These are phyloP conservation scores for Eupithecia abbreviata DNA, from an alignment of 2,888 invertebrate genomes.

Conservation along the genomic window DNA sequence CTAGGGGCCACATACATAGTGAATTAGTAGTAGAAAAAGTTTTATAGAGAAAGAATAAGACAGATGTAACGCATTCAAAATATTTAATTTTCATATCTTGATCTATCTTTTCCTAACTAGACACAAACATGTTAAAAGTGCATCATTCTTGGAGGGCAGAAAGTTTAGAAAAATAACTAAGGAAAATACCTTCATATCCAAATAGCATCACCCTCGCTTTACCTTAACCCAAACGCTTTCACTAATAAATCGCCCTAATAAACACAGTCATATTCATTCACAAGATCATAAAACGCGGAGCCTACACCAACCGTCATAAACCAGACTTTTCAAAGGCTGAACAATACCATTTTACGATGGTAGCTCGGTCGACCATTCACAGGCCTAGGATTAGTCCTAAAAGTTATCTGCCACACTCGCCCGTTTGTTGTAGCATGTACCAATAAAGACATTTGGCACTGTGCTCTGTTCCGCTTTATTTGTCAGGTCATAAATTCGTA, in stretches of 20 bases:
- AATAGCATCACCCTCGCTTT: not conserved
- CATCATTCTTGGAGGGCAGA: too few relatives aligned
- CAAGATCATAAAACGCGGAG: conserved; percentile 12
- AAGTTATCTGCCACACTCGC: conserved; percentile 36
- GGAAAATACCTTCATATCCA: not conserved
- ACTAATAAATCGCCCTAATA: conserved; percentile 1
- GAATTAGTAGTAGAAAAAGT: too few relatives aligned
- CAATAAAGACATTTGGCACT: conserved; percentile 55
- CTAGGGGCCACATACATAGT: too few relatives aligned
- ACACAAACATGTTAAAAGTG: too few relatives aligned
- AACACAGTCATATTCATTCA: conserved; percentile 3
- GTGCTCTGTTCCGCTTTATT: conserved; percentile 51
- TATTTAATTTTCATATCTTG: too few relatives aligned
- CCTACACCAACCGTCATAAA: conserved; percentile 20
- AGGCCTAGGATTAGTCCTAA: conserved; percentile 32
- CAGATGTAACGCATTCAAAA: too few relatives aligned
- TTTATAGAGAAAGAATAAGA: too few relatives aligned
- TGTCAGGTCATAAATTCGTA: conserved; percentile 56
- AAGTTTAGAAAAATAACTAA: too few relatives aligned
- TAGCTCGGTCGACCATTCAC: conserved; percentile 21
- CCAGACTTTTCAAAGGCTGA: conserved; percentile 24
- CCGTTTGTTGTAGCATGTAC: conserved; percentile 31
- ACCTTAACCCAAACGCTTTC: not conserved
- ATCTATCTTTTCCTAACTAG: too few relatives aligned
- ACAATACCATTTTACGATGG: conserved; percentile 27